These are phyloP conservation scores for Drosophila triauraria DNA, from an alignment of 1,140 invertebrate species.

Conservation along the genomic window DNA sequence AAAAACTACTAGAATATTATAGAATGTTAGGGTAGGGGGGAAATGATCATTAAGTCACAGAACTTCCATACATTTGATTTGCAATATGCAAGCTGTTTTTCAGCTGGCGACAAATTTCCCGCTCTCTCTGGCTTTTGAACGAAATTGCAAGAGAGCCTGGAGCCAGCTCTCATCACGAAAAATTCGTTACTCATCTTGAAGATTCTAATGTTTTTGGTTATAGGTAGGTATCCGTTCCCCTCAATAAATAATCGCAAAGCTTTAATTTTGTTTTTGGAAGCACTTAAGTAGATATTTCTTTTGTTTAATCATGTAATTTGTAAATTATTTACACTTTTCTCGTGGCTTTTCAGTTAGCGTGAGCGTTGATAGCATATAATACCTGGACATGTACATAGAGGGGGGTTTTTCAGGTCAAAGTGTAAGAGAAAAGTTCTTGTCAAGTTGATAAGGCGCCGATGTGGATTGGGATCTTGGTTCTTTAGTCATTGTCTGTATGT, in stretches of 20 bases:
- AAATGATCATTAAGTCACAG: too few relatives aligned
- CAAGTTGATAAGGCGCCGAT: not conserved
- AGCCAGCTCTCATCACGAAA: too few relatives aligned
- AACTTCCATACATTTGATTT: too few relatives aligned
- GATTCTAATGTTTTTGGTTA: too few relatives aligned
- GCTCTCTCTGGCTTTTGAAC: too few relatives aligned
- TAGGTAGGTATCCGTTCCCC: not conserved
- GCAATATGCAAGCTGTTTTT: too few relatives aligned
- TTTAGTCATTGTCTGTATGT: conserved; percentile 7
- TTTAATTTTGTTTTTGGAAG: conserved; percentile 51
- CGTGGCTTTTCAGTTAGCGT: conserved; percentile 12
- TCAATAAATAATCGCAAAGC: not conserved
- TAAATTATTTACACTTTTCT: conserved; percentile 68
- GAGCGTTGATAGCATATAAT: conserved; percentile 17
- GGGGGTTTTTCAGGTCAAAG: not conserved
- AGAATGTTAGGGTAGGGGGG: too few relatives aligned
- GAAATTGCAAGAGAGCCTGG: too few relatives aligned
- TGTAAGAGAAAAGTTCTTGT: not conserved
- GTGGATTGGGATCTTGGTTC: not conserved
- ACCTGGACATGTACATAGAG: conserved; percentile 28
- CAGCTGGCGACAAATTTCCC: too few relatives aligned
- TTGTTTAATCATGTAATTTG: conserved; percentile 55
- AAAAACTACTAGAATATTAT: not conserved
- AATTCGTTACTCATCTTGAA: too few relatives aligned
- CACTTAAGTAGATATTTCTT: conserved; percentile 62